These are phyloP conservation scores for Ips typographus DNA, from an alignment of 1,140 invertebrate species.

Conservation along the genomic window DNA sequence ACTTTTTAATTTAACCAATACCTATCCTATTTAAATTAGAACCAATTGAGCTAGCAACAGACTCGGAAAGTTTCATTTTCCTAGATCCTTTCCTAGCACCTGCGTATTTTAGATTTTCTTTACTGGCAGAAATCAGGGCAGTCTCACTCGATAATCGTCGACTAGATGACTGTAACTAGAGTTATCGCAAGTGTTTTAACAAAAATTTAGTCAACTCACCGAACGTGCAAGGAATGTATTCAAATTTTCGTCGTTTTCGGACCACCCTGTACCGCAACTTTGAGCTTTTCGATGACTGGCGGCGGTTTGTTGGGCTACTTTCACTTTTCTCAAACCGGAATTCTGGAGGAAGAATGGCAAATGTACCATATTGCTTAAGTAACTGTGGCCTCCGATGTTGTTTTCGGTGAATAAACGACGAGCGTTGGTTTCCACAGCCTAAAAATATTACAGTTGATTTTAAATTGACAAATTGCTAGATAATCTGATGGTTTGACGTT, in stretches of 20 bases:
- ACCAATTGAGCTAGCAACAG: constrained; percentile 85
- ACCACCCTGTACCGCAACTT: constrained; percentile 32
- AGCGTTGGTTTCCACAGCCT: constrained; percentile 92
- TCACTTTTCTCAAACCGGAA: constrained; percentile 86
- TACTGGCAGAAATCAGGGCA: constrained; percentile 70
- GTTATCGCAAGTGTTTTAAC: not conserved
- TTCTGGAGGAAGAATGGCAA: constrained; percentile 98
- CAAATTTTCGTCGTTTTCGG: constrained; percentile 55
- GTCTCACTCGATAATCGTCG: constrained; percentile 77
- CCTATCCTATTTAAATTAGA: constrained; percentile 78
- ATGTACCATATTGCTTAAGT: constrained; percentile 94
- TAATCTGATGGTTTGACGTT: too few species aligned
- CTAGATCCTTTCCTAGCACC: constrained; percentile 59
- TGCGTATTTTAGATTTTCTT: constrained; percentile 63
- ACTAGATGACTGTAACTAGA: constrained; percentile 58
- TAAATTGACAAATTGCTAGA: not conserved
- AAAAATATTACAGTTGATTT: constrained; percentile 3
- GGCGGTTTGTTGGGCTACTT: constrained; percentile 80
- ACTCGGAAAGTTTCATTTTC: constrained; percentile 79
- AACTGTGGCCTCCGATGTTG: constrained; percentile 91
- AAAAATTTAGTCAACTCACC: constrained; percentile 35
- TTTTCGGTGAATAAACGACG: constrained; percentile 81
- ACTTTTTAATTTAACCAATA: constrained; percentile 1
- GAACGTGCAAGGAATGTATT: constrained; percentile 45
- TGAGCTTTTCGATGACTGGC: constrained; percentile 50